Percentiles rank a stretch among this genome's conserved stretches.
Evolutionary conservation across 2,888 invertebrate species (phyloP).

Genomic region (Synanthedon myopaeformis): DNA sequence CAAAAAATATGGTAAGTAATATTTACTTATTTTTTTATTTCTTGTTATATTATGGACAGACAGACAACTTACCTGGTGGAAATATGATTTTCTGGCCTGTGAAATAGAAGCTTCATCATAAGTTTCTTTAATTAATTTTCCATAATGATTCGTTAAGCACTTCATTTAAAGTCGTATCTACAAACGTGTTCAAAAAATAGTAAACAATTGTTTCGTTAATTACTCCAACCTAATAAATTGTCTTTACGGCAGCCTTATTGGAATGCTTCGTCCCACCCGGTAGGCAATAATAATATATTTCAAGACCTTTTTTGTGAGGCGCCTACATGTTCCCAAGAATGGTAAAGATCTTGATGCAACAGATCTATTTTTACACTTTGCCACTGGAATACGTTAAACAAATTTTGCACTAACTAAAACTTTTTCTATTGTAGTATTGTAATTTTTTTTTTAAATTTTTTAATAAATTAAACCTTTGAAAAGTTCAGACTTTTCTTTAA

Average conservation of each 20-base stretch:
- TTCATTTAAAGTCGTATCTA: too few species aligned
- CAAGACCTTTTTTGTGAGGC: slow-evolving; percentile 1
- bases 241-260: slow-evolving; percentile 7
- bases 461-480: too few species aligned
- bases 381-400: not conserved
- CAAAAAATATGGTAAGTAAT: slow-evolving; percentile 86
- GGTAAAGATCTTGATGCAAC: slow-evolving; percentile 1
- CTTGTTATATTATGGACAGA: too few species aligned
- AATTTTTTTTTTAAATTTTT: too few species aligned
- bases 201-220: slow-evolving; percentile 31
- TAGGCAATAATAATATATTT: slow-evolving; percentile 13
- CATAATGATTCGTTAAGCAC: too few species aligned
- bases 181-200: not conserved
- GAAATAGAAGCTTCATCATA: too few species aligned
- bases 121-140: too few species aligned
- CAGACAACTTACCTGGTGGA: too few species aligned
- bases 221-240: slow-evolving; percentile 34
- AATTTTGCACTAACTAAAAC: too few species aligned
- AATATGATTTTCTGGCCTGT: too few species aligned
- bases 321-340: slow-evolving; percentile 4
- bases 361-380: not conserved
- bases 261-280: slow-evolving; percentile 13
- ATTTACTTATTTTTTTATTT: not conserved
- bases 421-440: too few species aligned
- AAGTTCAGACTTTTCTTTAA: too few species aligned